Percentiles rank a stretch among this genome's conserved stretches.
These are phyloP conservation scores for Epinephelus coioides DNA, from an alignment of 2,797 vertebrate genomes.

Conservation along the genomic window DNA sequence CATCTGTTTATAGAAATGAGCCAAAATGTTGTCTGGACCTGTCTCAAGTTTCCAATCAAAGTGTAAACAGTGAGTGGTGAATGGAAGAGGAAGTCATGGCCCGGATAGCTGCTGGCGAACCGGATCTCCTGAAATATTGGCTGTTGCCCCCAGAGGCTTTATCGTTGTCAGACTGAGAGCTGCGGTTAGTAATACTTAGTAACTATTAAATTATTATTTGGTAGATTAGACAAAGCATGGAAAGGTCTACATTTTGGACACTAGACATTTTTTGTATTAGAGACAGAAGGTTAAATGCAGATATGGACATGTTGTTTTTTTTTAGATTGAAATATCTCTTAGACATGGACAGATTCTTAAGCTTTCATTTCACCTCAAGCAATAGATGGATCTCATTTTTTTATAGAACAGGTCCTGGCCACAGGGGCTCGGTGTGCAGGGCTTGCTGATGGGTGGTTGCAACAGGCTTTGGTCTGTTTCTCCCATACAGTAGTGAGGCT, in stretches of 20 bases:
- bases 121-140: no score
- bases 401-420: conserved; percentile 4
- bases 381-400: conserved; percentile 14
- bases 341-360: background rate
- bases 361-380: conserved; percentile 9
- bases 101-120: no score
- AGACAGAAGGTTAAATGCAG: background rate
- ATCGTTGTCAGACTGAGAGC: no score
- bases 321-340: background rate
- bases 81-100: no score
- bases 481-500: conserved; percentile 54
- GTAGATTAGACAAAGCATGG: background rate
- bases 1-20: no score
- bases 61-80: no score
- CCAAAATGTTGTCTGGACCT: no score
- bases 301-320: background rate
- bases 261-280: background rate
- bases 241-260: background rate
- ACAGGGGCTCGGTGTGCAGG: conserved; percentile 14
- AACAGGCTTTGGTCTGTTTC: conserved; percentile 61
- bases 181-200: background rate
- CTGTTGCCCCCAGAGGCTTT: no score
- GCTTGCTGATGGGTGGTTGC: conserved; percentile 30
- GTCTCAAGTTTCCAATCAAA: no score
- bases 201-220: background rate